Evolutionary conservation across 1,140 invertebrate genomes (phyloP).

Genomic region (Lanistes nyassanus): DNA sequence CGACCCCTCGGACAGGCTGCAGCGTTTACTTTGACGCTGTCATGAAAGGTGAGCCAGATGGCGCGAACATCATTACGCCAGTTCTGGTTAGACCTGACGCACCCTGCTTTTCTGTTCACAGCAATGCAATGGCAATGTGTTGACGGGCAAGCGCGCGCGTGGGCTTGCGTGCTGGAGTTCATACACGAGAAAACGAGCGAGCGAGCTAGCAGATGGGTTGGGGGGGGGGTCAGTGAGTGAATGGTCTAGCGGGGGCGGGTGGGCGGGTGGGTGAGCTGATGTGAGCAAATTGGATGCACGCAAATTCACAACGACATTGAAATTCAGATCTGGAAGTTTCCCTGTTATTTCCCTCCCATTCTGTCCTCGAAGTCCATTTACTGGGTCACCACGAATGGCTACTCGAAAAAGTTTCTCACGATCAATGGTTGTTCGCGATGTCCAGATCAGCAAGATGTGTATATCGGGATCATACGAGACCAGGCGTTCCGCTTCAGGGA

Average conservation of each 20-base stretch:
- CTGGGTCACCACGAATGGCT: neutral
- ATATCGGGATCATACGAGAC: slow-evolving; percentile 9
- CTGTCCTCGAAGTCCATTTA: neutral
- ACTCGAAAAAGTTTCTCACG: too few relatives aligned
- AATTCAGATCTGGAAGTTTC: too few relatives aligned
- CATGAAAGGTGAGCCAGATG: slow-evolving; percentile 6
- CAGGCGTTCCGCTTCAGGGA: neutral
- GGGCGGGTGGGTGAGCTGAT: too few relatives aligned
- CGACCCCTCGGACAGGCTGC: neutral
- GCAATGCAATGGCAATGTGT: neutral
- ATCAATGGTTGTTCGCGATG: too few relatives aligned
- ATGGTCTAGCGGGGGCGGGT: neutral
- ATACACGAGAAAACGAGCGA: neutral
- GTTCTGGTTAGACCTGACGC: neutral
- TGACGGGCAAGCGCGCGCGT: neutral
- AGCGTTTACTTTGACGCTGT: slow-evolving; percentile 9
- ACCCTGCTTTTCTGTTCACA: neutral
- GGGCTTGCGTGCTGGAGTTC: neutral
- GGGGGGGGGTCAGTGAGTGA: neutral
- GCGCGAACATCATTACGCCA: neutral
- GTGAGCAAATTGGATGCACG: too few relatives aligned
- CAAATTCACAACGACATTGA: too few relatives aligned
- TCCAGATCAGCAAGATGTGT: neutral
- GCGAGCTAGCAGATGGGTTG: neutral
- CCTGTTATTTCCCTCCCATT: neutral